These are phyloP conservation scores for Bambusicola thoracicus DNA, from an alignment of 2,113 vertebrate genomes.

Conservation along the genomic window DNA sequence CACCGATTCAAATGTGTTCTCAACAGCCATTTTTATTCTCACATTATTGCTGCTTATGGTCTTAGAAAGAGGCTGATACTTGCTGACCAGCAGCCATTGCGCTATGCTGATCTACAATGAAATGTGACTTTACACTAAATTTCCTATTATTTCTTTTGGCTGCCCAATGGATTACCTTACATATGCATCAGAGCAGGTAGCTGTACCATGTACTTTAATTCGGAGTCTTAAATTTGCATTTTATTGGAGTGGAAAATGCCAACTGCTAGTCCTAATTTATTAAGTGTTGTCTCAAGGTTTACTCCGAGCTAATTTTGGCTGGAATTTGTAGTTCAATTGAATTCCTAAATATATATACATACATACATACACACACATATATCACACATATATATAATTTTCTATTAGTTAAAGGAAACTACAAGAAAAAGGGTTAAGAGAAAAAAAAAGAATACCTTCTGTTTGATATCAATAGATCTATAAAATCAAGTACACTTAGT, in stretches of 20 bases:
- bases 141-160: neutral
- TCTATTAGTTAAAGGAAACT: neutral
- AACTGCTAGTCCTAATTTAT: neutral
- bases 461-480: neutral
- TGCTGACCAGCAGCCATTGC: neutral
- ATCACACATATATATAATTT: neutral
- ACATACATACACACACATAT: neutral
- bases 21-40: neutral
- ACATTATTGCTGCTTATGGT: neutral
- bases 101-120: neutral
- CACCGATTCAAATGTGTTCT: neutral
- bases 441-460: neutral
- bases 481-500: neutral
- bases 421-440: neutral
- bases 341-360: neutral
- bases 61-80: neutral
- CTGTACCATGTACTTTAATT: neutral
- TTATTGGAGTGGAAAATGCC: conserved; percentile 20
- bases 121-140: neutral
- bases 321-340: neutral
- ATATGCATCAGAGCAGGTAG: neutral
- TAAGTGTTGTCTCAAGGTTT: neutral
- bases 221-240: conserved; percentile 7
- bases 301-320: neutral
- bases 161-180: neutral